Evolutionary conservation across 2,797 vertebrate genomes (phyloP).

Genomic region (Lithobates pipiens): DNA sequence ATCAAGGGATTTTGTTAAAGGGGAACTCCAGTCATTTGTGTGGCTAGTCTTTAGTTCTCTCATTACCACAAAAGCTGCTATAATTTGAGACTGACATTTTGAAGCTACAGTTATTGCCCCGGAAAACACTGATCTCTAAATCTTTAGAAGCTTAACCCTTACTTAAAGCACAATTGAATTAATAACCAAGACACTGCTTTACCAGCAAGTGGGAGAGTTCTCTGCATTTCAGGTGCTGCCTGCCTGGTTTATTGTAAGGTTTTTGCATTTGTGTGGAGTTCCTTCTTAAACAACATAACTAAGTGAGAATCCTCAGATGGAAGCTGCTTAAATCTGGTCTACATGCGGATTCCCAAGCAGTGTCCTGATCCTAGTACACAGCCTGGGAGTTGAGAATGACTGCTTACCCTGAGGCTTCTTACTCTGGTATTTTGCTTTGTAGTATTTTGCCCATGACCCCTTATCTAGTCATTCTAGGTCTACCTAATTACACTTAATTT

Average conservation of each 20-base stretch:
- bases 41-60: neutral
- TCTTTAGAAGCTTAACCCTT: too few species aligned
- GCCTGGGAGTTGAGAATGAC: neutral
- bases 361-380: too few species aligned
- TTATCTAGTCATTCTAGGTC: neutral
- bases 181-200: too few species aligned
- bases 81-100: too few species aligned
- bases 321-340: neutral
- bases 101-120: too few species aligned
- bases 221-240: neutral
- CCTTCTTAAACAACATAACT: too few species aligned
- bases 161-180: too few species aligned
- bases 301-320: neutral
- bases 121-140: too few species aligned
- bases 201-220: neutral
- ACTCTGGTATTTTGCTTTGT: neutral
- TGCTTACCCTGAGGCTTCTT: neutral
- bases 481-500: neutral
- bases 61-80: neutral
- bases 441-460: neutral
- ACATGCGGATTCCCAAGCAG: neutral
- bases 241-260: too few species aligned
- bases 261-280: too few species aligned
- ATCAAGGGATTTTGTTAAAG: neutral
- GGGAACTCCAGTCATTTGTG: neutral